Percentiles rank a stretch among this genome's conserved stretches.
phyloP scores from a whole-genome alignment of 2,113 vertebrate genomes.

The Phocoena sinus region DNA sequence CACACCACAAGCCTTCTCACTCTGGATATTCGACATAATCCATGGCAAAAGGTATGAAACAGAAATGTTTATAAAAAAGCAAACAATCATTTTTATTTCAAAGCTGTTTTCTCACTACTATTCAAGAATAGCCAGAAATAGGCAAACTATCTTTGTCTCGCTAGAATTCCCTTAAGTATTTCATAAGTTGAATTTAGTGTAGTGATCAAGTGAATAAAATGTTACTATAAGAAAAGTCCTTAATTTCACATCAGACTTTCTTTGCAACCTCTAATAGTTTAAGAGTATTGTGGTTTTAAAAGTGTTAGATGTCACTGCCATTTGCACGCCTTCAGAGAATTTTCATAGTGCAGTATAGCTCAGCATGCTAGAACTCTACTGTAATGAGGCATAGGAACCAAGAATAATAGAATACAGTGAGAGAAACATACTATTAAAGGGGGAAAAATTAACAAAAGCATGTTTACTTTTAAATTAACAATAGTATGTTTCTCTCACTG shows the following conservation, averaged over 20 bases:
- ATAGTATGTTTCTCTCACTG: no score
- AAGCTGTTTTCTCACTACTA: not conserved
- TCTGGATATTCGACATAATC: constrained; percentile 84
- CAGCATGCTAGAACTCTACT: not conserved
- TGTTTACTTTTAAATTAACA: no score
- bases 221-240: not conserved
- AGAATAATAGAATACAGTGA: not conserved
- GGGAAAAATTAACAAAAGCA: not conserved
- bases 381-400: not conserved
- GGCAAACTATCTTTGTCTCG: not conserved
- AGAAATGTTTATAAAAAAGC: not conserved
- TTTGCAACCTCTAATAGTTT: not conserved
- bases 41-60: constrained; percentile 79
- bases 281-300: not conserved
- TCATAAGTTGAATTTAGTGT: not conserved
- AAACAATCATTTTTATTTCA: not conserved
- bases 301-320: not conserved
- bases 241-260: not conserved
- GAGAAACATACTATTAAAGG: not conserved
- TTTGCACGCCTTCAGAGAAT: not conserved
- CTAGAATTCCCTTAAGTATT: not conserved
- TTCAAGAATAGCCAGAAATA: not conserved
- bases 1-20: constrained; percentile 77
- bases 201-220: not conserved
- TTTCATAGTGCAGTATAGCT: not conserved